Evolutionary conservation across 2,797 vertebrate genomes (phyloP).

Genomic region (Poeciliopsis turneri): DNA sequence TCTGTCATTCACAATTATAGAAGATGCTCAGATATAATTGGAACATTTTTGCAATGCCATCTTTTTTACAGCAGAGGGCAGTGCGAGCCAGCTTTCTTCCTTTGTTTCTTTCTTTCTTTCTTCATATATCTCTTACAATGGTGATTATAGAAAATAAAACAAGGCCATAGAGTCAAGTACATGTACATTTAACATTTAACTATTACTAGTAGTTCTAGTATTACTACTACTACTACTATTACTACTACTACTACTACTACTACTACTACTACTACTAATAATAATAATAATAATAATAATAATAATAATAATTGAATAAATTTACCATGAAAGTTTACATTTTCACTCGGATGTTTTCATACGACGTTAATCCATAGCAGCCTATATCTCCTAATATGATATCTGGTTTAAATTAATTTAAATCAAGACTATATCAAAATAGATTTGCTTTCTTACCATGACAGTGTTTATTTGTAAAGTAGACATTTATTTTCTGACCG

Average conservation of each 20-base stretch:
- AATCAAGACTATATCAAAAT: not conserved
- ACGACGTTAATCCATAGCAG: not conserved
- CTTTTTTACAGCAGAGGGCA: not conserved
- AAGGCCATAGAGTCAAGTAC: not conserved
- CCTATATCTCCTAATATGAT: not conserved
- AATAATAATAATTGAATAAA: not conserved
- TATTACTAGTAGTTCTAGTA: too few relatives aligned
- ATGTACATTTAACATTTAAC: not conserved
- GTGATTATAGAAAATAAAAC: not conserved
- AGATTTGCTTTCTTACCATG: not conserved
- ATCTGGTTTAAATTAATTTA: not conserved
- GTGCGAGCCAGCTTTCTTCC: not conserved
- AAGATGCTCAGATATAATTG: not conserved
- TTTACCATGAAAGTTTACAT: not conserved
- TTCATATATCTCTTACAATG: not conserved
- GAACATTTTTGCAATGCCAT: not conserved
- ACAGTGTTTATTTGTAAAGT: not conserved
- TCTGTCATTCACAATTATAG: not conserved
- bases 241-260: too few relatives aligned
- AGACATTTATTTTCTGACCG: not conserved
- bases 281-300: not conserved
- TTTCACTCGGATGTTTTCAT: not conserved
- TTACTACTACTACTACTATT: not conserved
- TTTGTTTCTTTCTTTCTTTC: not conserved
- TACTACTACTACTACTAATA: too few relatives aligned